Conservation (phyloP, 2,113 vertebrate genomes). For the Indicator maculatus region DNA sequence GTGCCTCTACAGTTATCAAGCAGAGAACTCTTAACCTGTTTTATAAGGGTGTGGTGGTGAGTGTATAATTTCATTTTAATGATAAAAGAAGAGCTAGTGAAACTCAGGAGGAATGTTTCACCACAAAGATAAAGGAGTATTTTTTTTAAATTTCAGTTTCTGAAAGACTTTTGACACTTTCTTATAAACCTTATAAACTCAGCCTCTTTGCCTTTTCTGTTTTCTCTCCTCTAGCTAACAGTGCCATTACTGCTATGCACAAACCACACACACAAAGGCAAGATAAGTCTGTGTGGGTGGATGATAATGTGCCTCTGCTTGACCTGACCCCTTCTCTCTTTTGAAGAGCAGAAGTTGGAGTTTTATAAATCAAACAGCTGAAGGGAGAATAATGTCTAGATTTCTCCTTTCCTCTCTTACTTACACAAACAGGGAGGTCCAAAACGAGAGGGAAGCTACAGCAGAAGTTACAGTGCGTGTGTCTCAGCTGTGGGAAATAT, state of each 20-base stretch:
- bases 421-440: fast-evolving
- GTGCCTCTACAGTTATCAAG: neutral
- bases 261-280: neutral
- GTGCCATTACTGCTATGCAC: neutral
- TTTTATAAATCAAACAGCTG: neutral
- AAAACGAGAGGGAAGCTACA: neutral
- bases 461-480: neutral
- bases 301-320: neutral
- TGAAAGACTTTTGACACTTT: neutral
- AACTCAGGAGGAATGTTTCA: neutral
- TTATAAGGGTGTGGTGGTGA: neutral
- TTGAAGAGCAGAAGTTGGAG: neutral
- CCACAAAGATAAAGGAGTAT: neutral
- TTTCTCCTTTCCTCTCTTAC: neutral
- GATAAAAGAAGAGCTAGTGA: neutral
- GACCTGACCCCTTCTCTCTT: neutral
- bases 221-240: neutral
- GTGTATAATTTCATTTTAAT: neutral
- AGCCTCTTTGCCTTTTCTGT: neutral
- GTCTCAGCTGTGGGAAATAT: neutral
- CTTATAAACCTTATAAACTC: neutral
- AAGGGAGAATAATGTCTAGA: neutral
- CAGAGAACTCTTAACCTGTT: neutral
- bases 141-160: neutral
- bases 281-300: neutral